A percentile compares a stretch with the other conserved stretches of the same genome.
Conservation (phyloP, 2,888 invertebrate genomes). For the Troides oblongomaculatus region DNA sequence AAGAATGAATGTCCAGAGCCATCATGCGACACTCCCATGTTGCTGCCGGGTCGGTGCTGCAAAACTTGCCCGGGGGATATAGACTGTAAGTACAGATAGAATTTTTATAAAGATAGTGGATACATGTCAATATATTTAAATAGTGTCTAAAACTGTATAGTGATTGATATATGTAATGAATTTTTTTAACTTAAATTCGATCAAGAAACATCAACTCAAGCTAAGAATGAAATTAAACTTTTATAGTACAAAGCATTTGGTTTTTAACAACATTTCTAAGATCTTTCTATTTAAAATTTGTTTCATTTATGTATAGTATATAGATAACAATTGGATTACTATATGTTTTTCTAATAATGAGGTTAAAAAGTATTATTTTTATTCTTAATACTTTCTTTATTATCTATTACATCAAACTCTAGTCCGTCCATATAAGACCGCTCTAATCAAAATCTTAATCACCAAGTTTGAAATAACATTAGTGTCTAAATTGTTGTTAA, state of each 20-base stretch:
- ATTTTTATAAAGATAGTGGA: not conserved
- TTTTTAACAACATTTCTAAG: too few species aligned
- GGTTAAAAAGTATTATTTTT: not conserved
- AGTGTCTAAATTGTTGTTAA: not conserved
- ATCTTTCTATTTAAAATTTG: too few species aligned
- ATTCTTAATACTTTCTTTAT: not conserved
- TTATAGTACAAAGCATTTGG: too few species aligned
- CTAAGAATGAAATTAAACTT: too few species aligned
- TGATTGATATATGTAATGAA: too few species aligned
- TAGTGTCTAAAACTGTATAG: not conserved
- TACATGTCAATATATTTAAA: too few species aligned
- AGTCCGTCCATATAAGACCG: not conserved
- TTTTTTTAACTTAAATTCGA: too few species aligned
- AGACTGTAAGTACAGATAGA: slow-evolving; percentile 80
- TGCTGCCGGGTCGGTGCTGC: slow-evolving; percentile 93
- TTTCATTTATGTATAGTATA: too few species aligned
- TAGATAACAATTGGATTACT: too few species aligned
- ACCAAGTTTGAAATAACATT: not conserved
- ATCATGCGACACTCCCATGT: slow-evolving; percentile 90
- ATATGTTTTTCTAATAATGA: not conserved
- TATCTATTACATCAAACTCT: not conserved
- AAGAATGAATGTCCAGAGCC: slow-evolving; percentile 95
- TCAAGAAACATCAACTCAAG: too few species aligned
- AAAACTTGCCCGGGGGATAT: slow-evolving; percentile 92
- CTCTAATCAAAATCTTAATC: not conserved